These are phyloP conservation scores for Drosophila triauraria DNA, from an alignment of 1,140 invertebrate genomes.

Conservation along the genomic window DNA sequence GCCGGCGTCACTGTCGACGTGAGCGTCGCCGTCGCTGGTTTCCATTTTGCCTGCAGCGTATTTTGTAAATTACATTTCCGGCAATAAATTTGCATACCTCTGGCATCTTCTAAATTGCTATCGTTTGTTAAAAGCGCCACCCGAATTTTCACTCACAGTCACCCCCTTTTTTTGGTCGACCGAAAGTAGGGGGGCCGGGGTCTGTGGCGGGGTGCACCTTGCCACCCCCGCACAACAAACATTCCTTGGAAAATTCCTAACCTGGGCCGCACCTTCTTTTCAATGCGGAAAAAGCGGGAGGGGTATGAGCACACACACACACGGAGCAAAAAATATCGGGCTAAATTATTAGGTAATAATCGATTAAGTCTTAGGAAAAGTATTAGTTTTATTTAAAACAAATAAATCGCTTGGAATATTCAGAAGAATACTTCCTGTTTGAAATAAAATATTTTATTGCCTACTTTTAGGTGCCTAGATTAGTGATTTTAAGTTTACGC, in stretches of 20 bases:
- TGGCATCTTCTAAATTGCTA: conserved; percentile 85
- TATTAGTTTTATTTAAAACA: background rate
- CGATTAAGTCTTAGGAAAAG: background rate
- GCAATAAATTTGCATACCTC: conserved; percentile 85
- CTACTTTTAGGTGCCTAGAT: background rate
- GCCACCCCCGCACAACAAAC: conserved; percentile 23
- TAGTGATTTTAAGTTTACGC: background rate
- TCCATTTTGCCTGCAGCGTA: conserved; percentile 74
- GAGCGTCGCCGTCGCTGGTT: conserved; percentile 22
- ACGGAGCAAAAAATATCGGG: background rate
- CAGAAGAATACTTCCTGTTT: too few relatives aligned
- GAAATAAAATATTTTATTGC: background rate
- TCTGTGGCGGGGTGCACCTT: conserved; percentile 39
- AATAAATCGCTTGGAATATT: too few relatives aligned
- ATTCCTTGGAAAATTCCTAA: conserved; percentile 41
- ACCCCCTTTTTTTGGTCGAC: conserved; percentile 15
- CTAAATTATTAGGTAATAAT: background rate
- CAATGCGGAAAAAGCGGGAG: conserved; percentile 7
- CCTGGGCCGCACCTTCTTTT: conserved; percentile 58
- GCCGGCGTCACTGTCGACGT: conserved; percentile 16
- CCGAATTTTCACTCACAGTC: conserved; percentile 43
- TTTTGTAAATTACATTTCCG: conserved; percentile 85
- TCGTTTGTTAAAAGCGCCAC: conserved; percentile 81
- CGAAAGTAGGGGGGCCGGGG: background rate
- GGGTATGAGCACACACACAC: conserved; percentile 12